Evolutionary conservation across 2,797 vertebrate genomes (phyloP), one percentile per base, ranked within the genome.

Genomic region (Todus mexicanus): DNA sequence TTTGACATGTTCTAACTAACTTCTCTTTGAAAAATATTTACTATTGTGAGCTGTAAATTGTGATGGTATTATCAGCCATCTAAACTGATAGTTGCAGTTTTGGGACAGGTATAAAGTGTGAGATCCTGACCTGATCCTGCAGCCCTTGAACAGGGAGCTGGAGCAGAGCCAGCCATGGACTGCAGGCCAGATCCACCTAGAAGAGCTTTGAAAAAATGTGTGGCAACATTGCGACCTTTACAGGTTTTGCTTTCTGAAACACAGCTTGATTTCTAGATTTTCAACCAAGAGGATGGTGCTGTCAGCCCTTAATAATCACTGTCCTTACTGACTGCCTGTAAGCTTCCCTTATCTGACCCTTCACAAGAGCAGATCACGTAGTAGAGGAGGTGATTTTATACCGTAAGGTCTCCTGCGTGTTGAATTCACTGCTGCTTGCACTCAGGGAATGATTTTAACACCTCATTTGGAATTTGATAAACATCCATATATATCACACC

Each of bases 401-500:
- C 22, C 65, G 6, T 37, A 18, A 72, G 3, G 10, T 60, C 21
- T 33, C 37, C 12, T 25, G 35, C 35, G 10, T 12, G 4, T 38
- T 26, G 38, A 84, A 72, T 65, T 75, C 35, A 12, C 15, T 69
- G 42, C n/a, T 69, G 29, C 57, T 69, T 64, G 47, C 38, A 33
- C 13, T 27, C 15, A 33, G 54, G 51, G 50, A 72, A 33, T 31
- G 10, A 45, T 65, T 75, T 84, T 50, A 81, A 38, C 50, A 31
- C 15, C 43, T 84, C 9, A 12, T 65, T 69, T 72, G 47, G 50
- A 61, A 61, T 45, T 72, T 61, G 33, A 4, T 60, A 65, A 26
- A 31, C 70, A 70, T 76, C 4, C 0, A 25, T 45, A 16, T 29
- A n/a, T 38, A 53, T 65, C 4, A 23, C 0, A 0, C 17, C 7